Evolutionary conservation across 2,888 invertebrate genomes (phyloP).

Genomic region (Vandiemenella viatica): DNA sequence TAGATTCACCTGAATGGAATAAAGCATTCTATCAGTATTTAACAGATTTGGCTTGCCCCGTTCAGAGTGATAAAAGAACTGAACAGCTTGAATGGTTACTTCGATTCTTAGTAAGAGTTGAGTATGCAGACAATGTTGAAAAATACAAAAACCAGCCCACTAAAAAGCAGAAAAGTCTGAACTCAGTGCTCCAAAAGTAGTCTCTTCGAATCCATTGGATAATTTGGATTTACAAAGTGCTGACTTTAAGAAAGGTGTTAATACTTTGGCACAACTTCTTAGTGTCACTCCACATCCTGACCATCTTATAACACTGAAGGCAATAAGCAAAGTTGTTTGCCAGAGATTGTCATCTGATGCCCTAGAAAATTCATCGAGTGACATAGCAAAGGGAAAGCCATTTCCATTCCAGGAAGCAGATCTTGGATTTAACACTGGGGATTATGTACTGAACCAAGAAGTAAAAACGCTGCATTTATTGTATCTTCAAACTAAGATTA

Average conservation of each 20-base stretch:
- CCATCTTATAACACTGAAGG: constrained; percentile 58
- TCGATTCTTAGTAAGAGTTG: constrained; percentile 65
- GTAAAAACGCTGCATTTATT: constrained; percentile 64
- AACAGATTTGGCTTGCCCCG: constrained; percentile 58
- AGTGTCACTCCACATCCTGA: constrained; percentile 68
- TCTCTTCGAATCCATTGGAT: constrained; percentile 69
- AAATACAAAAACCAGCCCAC: constrained; percentile 53
- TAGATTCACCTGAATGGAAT: constrained; percentile 51
- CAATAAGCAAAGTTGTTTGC: constrained; percentile 44
- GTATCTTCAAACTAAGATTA: constrained; percentile 84
- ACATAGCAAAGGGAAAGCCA: constrained; percentile 43
- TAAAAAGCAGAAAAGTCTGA: constrained; percentile 39
- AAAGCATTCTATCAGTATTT: constrained; percentile 58
- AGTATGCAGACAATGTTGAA: constrained; percentile 69
- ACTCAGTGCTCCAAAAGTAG: constrained; percentile 49
- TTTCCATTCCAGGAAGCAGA: constrained; percentile 53
- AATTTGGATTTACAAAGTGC: constrained; percentile 68
- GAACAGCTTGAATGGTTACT: constrained; percentile 77
- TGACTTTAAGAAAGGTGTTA: constrained; percentile 72
- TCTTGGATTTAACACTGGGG: constrained; percentile 49
- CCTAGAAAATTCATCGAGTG: constrained; percentile 36
- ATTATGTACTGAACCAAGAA: constrained; percentile 48
- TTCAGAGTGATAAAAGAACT: constrained; percentile 35
- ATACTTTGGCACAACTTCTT: constrained; percentile 58
- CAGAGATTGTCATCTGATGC: constrained; percentile 42